Base-by-base conservation (phyloP, 2,113 vertebrate species). In the Loxodonta africana region DNA sequence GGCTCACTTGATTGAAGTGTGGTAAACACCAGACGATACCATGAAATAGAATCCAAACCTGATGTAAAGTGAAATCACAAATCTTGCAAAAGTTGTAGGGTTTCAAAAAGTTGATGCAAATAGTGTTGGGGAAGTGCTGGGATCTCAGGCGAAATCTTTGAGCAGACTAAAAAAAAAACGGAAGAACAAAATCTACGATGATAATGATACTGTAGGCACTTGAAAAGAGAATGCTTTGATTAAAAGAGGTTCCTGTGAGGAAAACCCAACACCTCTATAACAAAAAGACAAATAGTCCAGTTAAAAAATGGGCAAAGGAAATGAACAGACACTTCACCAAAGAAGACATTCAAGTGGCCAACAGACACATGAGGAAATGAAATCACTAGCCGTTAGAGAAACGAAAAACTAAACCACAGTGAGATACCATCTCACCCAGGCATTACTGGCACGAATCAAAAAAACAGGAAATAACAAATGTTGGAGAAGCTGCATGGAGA, bases 211-310 rank as follows among this genome's bases (percentile, higher is more conserved):
- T 53, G 0, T 69, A 41, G 37, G 69, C 15, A 69, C 53, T 83
- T 92, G 57, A 53, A 30, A 87, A 60, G 44, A 91, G n/a, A 74
- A 46, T 11, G 37, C 8, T 90, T 74, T 91, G 80, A 84, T 88
- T 78, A 74, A 83, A 48, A 83, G 53, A 94, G 77, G 14, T 8
- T 25, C 57, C n/a, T 87, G 46, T 69, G 87, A 90, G 92, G 81
- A 77, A 37, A 37, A 37, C 37, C 37, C 37, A 37, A 37, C 37
- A 37, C 37, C 37, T 37, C 37, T 37, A 37, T 2, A 37, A 37
- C 37, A 37, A 37, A 37, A 37, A 37, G 37, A 37, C 37, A 37
- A 37, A 37, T 37, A 37, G 2, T 37, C 37, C 37, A 37, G 37
- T 37, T 37, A 37, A 37, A 37, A 37, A 37, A 37, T 37, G 37